Conservation (phyloP, 2,113 vertebrate genomes). For the Oncorhynchus tshawytscha region DNA sequence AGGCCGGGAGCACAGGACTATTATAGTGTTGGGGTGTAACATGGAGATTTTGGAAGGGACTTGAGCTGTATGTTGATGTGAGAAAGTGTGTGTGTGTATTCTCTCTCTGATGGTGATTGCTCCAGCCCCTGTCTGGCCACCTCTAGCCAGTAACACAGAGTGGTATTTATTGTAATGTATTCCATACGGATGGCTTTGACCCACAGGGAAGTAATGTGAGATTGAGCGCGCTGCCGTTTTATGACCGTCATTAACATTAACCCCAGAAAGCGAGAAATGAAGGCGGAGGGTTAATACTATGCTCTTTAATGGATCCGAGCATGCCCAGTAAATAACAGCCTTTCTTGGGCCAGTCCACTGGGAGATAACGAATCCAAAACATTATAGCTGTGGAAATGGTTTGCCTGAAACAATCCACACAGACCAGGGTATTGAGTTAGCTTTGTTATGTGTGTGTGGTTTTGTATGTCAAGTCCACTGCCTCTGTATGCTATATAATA, state of each 20-base stretch:
- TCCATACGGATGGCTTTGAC: slow-evolving; percentile 38
- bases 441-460: too few relatives aligned
- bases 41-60: slow-evolving; percentile 36
- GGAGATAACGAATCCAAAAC: background rate
- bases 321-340: slow-evolving; percentile 40
- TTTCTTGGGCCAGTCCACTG: background rate
- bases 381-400: background rate
- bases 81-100: background rate
- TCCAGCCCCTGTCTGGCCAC: slow-evolving; percentile 2
- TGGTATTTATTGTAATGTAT: slow-evolving; percentile 54
- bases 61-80: slow-evolving; percentile 43
- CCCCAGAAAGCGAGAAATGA: slow-evolving; percentile 25
- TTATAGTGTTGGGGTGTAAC: slow-evolving; percentile 22
- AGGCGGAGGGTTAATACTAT: slow-evolving; percentile 44
- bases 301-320: slow-evolving; percentile 34
- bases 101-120: slow-evolving; percentile 29
- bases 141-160: slow-evolving; percentile 5
- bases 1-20: slow-evolving; percentile 19
- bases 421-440: too few relatives aligned
- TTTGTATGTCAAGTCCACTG: too few relatives aligned
- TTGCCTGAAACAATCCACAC: too few relatives aligned
- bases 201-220: slow-evolving; percentile 40
- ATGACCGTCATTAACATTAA: slow-evolving; percentile 58
- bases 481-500: too few relatives aligned
- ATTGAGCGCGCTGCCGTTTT: slow-evolving; percentile 43